Conservation (phyloP, 2,113 vertebrate genomes). For the Mus pahari region DNA sequence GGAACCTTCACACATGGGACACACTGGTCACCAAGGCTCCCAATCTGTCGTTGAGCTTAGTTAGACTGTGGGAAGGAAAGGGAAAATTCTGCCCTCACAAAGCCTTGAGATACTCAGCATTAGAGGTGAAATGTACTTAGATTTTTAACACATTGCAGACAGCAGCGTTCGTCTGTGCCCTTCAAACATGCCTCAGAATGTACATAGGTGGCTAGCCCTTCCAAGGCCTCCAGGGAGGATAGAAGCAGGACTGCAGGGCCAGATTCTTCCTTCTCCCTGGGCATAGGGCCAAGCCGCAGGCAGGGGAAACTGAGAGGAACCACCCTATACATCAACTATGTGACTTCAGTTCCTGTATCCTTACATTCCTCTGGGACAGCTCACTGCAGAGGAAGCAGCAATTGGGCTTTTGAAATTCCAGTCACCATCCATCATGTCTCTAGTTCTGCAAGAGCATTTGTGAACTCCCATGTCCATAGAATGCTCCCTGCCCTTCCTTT, state of each 20-base stretch:
- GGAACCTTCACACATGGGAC: not conserved
- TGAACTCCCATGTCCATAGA: not conserved
- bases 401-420: conserved; percentile 2
- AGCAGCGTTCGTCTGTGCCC: not conserved
- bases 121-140: not conserved
- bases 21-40: not conserved
- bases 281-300: conserved; percentile 24
- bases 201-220: not conserved
- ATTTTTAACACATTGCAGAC: not conserved
- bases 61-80: rapidly evolving
- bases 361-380: not conserved
- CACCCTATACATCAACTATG: not conserved
- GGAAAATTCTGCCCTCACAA: not conserved
- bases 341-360: not conserved
- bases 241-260: not conserved
- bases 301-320: not conserved
- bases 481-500: not conserved
- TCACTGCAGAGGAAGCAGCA: not conserved
- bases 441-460: not conserved
- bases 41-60: not conserved
- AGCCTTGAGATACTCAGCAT: not conserved
- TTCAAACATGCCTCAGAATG: not conserved
- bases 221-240: not conserved
- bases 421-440: not conserved
- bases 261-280: not conserved